A percentile compares a stretch with the other conserved stretches of the same genome.
These are phyloP conservation scores for Agrotis clavis DNA, from an alignment of 2,888 invertebrate genomes.

Conservation along the genomic window DNA sequence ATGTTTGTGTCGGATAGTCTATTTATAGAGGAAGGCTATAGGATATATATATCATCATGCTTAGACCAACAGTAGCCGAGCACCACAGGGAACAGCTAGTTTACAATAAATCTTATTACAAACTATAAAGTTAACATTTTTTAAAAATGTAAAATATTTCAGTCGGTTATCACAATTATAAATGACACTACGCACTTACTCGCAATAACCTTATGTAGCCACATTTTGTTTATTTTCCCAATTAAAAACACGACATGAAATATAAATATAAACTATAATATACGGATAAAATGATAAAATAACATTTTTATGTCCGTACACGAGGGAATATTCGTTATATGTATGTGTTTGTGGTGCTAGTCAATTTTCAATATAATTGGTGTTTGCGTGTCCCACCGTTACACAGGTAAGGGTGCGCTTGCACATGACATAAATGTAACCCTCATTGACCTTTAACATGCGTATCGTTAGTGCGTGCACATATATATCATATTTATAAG, in stretches of 20 bases:
- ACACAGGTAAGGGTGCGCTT: constrained; percentile 13
- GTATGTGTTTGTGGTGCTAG: constrained; percentile 32
- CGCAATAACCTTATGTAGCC: not conserved
- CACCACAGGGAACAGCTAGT: no score
- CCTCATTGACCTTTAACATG: constrained; percentile 55
- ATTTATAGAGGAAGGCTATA: no score
- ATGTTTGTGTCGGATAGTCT: no score
- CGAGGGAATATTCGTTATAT: constrained; percentile 33
- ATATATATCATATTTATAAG: constrained; percentile 46
- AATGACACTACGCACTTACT: not conserved
- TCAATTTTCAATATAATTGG: constrained; percentile 44
- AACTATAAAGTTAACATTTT: no score
- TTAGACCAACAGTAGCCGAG: no score
- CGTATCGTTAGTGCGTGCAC: constrained; percentile 52
- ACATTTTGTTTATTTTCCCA: constrained; percentile 6
- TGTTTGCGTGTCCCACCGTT: constrained; percentile 25
- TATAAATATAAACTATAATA: not conserved
- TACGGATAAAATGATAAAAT: constrained; percentile 23
- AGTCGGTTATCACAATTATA: no score
- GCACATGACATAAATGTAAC: constrained; percentile 19
- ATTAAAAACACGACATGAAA: not conserved
- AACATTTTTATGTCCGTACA: constrained; percentile 6
- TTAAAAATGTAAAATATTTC: no score
- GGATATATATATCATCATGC: no score
- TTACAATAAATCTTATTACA: no score